Base-by-base conservation (phyloP, 2,888 invertebrate genomes). In the Synanthedon myopaeformis region DNA sequence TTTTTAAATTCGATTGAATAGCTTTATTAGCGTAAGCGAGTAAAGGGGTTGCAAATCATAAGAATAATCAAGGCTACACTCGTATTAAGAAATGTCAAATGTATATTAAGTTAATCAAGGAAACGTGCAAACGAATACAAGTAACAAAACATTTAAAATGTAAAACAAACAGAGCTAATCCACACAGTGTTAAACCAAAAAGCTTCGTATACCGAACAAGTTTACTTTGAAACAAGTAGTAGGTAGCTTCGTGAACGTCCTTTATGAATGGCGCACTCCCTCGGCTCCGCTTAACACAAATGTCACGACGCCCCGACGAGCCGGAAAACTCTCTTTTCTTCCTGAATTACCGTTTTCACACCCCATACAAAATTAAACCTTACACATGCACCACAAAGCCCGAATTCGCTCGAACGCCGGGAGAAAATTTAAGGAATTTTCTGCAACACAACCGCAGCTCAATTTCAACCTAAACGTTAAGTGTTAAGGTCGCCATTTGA, bases 251-350 rank as follows among this genome's bases (percentile, higher is more conserved):
- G 71, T 64, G 69, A 70, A 64, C 67, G 66, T 73, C 72, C 73
- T 80, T 83, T 80, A 84, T 85, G 85, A 86, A 87, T 84, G 86
- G 79, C 67, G 67, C 62, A 57, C 74, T 76, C 79, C 79, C 83
- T 76, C 76, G 72, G 72, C 74, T 74, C 73, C 79, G 82, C 79
- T 85, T 85, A 85, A 83, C 85, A 83, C 83, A 81, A 87, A 86
- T 86, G 86, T 85, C 85, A 84, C 85, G 83, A 75, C 79, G 75
- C 77, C 76, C 75, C 82, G 80, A 70, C 83, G 79, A 76, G 78
- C 79, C 82, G 85, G 86, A 82, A 86, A 87, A 86, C 83, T 82
- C 86, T 86, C 85, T 83, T 86, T 86, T 86, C 87, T 86, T 84
- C 82, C 82, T 81, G 79, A 81, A 84, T 78, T 79, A 79, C 75